Conservation (phyloP, 2,797 vertebrate species). For the Okamejei kenojei region DNA sequence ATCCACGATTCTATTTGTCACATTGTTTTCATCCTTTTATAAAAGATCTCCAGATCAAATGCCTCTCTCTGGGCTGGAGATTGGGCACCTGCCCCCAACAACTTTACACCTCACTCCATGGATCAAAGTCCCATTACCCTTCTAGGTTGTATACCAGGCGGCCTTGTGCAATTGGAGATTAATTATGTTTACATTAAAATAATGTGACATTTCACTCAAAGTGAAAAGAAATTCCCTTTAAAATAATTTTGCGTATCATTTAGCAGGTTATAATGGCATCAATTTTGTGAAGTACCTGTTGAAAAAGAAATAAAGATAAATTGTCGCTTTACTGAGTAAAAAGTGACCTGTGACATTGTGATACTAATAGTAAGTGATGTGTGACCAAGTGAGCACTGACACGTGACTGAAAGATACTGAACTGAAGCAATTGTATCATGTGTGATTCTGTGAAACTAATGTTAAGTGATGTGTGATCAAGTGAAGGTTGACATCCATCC, state of each 20-base stretch:
- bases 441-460: conserved; percentile 26
- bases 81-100: no score
- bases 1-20: no score
- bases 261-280: background rate
- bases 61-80: no score
- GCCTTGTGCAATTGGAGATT: background rate
- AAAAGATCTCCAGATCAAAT: no score
- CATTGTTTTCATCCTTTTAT: no score
- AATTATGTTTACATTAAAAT: background rate
- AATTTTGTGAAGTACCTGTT: background rate
- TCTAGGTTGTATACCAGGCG: no score
- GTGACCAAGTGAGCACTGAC: background rate
- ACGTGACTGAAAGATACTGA: background rate
- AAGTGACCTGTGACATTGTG: background rate
- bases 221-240: background rate
- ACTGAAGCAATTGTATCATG: background rate
- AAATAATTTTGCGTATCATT: background rate
- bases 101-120: no score
- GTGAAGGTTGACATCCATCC: background rate
- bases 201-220: background rate
- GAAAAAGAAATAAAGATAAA: background rate
- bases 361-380: background rate
- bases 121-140: no score
- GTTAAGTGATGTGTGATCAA: conserved; percentile 25
- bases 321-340: background rate